Base-by-base conservation (phyloP, 2,113 vertebrate genomes). In the Leptobrachium ailaonicum region DNA sequence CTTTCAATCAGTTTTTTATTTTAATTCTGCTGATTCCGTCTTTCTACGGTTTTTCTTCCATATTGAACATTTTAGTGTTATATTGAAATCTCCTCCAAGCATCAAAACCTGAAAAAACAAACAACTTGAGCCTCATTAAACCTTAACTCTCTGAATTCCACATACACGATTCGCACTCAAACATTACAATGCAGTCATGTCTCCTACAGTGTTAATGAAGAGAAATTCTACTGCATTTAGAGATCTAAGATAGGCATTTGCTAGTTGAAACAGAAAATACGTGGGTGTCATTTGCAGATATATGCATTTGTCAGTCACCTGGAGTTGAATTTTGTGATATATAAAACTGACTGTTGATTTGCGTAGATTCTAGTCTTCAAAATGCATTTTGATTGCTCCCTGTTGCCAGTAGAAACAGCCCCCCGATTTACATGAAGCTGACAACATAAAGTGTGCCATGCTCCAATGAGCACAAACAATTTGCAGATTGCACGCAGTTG, bases 331-430 rank as follows among this genome's bases (percentile, higher is more conserved):
- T 68, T 42, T 42, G 40, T 40, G 13, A 71, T 71, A 10, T 78
- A 13, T 56, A 67, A 56, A 73, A 67, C 64, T 32, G 42, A n/a
- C 11, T 67, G n/a, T 47, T 32, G 2, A 66, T 56, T 60, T 85
- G 80, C 47, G 70, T 79, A 58, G 79, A 67, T 75, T 73, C 71
- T 82, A 73, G 71, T 80, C 84, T 74, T 86, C 80, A 72, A 80
- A 86, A 76, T 0, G 5, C 66, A 84, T 86, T 69, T 68, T 68
- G 13, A 82, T 77, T 75, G 70, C 67, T 82, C 56, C 66, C 64
- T 20, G 79, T 80, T 74, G 79, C 6, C 40, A 0, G 2, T 74
- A 71, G 76, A 73, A 79, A 83, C 78, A 53, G 32, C 81, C 56
- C 32, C 75, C 44, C 41, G 42, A 62, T 54, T 84, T 80, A n/a